Evolutionary conservation across 2,888 invertebrate genomes (phyloP), one percentile per base, ranked within the genome.

Genomic region (Fissipunctia ypsillon): DNA sequence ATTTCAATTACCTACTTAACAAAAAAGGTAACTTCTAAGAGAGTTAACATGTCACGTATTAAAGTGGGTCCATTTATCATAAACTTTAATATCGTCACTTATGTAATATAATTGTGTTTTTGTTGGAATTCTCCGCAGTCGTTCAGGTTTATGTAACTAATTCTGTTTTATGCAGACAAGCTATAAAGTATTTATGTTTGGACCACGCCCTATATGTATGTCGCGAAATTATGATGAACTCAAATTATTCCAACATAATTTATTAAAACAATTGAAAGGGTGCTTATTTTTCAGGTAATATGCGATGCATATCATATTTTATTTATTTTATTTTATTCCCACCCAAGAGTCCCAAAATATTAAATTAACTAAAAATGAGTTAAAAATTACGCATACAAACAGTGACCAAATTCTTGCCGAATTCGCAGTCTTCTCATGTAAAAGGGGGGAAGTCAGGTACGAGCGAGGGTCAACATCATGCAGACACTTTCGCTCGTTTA

Each of bases 401-500:
- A 19, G 76, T 82, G 87, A 64, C 83, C 81, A 76, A 87, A 83
- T 84, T 83, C 41, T 78, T 67, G 25, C 56, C 54, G 28, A 79
- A 79, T 76, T 80, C 41, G 70, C 64, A 79, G 77, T 86, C 72
- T 71, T 86, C 82, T 84, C 69, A 81, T 82, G 83, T 76, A 80
- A 87, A 87, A 88, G 90, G 86, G 88, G 91, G 91, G 91, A 90
- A 88, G 87, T 83, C 65, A 76, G 70, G 75, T 70, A 69, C 67
- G 78, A 73, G 77, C 80, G 89, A 91, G 90, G 92, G 90, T 91
- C 91, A 89, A 85, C 87, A 87, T 84, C 80, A 87, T 87, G 85
- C 88, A 85, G 76, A 86, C 86, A 95, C 95, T 96, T 95, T 96
- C 95, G 93, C 95, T 90, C 85, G 73, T 81, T 90, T 93, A 96